Percentiles rank a stretch among this genome's conserved stretches.
Evolutionary conservation across 2,888 invertebrate genomes (phyloP).

Genomic region (Chymomyza procnemis): DNA sequence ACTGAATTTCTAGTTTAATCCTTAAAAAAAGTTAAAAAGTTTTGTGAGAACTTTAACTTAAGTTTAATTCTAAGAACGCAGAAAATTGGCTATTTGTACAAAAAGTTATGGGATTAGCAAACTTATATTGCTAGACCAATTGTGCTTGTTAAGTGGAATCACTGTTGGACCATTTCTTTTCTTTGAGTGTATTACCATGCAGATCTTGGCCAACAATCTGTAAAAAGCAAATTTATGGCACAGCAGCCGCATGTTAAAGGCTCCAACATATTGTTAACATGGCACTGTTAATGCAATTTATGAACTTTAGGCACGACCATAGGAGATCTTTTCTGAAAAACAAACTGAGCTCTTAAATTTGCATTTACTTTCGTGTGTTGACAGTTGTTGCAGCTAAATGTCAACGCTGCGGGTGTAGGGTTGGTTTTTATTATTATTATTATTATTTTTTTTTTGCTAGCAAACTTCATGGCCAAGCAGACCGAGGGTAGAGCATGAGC

Average conservation of each 20-base stretch:
- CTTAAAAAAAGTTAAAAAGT: too few species aligned
- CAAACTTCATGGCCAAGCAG: neutral
- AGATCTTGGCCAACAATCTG: constrained; percentile 18
- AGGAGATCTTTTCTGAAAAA: neutral
- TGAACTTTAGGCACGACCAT: constrained; percentile 55
- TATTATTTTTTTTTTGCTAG: too few species aligned
- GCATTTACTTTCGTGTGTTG: constrained; percentile 70
- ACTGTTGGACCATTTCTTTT: too few species aligned
- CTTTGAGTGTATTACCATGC: neutral
- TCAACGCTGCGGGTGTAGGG: constrained; percentile 25
- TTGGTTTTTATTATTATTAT: neutral
- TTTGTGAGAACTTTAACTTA: too few species aligned
- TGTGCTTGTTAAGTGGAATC: too few species aligned
- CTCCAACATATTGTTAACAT: constrained; percentile 66
- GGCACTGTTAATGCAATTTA: constrained; percentile 59
- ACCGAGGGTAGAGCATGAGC: constrained; percentile 17
- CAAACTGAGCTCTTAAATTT: constrained; percentile 22
- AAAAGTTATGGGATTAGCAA: too few species aligned
- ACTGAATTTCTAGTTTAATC: too few species aligned
- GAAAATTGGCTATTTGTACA: too few species aligned
- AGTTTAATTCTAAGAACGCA: too few species aligned
- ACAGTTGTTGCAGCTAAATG: constrained; percentile 66
- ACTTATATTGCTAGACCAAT: too few species aligned
- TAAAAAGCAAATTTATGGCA: constrained; percentile 62
- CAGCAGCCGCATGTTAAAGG: constrained; percentile 56